Conservation (phyloP, 2,113 vertebrate species). For the Plectropomus leopardus region DNA sequence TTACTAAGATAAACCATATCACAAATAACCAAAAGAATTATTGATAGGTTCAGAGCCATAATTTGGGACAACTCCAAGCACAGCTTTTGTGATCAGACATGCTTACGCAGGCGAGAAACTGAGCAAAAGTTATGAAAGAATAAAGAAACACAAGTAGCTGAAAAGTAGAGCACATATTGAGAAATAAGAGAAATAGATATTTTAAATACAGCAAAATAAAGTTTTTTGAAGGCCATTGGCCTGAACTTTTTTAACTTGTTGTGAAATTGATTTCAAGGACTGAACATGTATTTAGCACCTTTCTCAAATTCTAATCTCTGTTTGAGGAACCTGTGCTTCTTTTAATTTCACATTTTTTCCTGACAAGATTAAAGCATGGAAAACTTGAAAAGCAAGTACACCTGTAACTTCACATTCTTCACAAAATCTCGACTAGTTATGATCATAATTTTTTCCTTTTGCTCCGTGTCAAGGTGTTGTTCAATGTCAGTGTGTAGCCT, state of each 20-base stretch:
- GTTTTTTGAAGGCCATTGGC: not conserved
- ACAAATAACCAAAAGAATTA: not conserved
- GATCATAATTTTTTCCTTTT: too few species aligned
- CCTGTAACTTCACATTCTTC: too few species aligned
- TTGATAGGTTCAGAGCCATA: not conserved
- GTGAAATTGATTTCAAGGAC: not conserved
- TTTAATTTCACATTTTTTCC: not conserved
- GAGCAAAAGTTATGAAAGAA: not conserved
- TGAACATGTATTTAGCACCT: not conserved
- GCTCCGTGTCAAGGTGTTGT: too few species aligned
- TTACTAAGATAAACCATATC: not conserved
- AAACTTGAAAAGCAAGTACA: too few species aligned
- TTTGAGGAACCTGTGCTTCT: not conserved
- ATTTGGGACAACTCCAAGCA: not conserved
- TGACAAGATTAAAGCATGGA: too few species aligned
- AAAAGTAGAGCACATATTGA: not conserved
- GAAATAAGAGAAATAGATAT: not conserved
- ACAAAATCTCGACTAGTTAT: too few species aligned
- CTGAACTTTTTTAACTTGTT: not conserved
- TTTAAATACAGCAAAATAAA: not conserved
- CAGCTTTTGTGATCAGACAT: not conserved
- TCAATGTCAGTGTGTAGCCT: too few species aligned
- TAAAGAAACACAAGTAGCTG: not conserved
- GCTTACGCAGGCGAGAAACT: not conserved
- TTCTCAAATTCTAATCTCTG: not conserved